Evolutionary conservation across 2,113 vertebrate genomes (phyloP).

Genomic region (Orycteropus afer): DNA sequence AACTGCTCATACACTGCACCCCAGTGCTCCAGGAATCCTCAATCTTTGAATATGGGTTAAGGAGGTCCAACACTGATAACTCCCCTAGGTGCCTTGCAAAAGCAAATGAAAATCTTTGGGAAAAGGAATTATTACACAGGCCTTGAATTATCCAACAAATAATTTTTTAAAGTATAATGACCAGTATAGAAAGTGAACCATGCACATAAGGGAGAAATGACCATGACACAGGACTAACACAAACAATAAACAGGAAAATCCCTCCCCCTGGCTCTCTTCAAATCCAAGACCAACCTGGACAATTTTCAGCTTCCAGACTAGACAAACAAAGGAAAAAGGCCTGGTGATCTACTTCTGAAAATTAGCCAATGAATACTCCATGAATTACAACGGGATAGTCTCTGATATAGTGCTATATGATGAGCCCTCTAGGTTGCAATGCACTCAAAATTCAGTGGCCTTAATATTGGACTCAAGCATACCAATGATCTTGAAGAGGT

Average conservation of each 20-base stretch:
- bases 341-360: background rate
- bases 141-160: slow-evolving; percentile 6
- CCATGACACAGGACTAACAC: background rate
- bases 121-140: background rate
- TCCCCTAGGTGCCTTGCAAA: background rate
- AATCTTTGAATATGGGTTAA: background rate
- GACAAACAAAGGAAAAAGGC: background rate
- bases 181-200: background rate
- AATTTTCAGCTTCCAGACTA: background rate
- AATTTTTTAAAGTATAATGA: background rate
- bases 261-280: background rate
- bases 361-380: background rate
- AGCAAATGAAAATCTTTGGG: background rate
- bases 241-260: background rate
- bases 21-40: background rate
- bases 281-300: background rate
- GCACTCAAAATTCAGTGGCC: background rate
- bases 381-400: background rate
- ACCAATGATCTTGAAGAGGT: background rate
- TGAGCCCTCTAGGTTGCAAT: background rate
- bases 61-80: background rate
- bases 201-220: background rate
- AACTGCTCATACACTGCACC: background rate
- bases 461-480: background rate
- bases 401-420: background rate